Conservation (phyloP, 2,797 vertebrate genomes). For the Spinibarbus caldwelli region DNA sequence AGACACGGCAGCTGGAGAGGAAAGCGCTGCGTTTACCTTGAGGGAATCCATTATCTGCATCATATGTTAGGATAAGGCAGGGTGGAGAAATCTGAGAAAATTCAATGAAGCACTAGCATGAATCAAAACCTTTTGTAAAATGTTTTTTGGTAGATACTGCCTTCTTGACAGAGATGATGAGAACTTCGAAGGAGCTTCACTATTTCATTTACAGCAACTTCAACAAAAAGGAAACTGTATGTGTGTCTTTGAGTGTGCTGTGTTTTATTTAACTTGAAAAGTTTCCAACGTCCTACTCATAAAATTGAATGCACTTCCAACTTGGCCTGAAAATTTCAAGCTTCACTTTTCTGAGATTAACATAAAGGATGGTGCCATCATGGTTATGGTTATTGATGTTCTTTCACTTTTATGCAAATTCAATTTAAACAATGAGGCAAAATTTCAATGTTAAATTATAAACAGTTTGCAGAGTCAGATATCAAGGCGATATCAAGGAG, state of each 20-base stretch:
- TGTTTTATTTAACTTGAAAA: not conserved
- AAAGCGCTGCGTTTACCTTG: conserved; percentile 22
- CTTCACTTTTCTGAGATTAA: not conserved
- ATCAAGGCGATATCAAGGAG: not conserved
- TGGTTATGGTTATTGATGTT: not conserved
- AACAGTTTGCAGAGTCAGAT: not conserved
- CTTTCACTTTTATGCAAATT: not conserved
- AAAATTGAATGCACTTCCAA: not conserved
- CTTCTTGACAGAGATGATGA: not conserved
- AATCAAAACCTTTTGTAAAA: not conserved
- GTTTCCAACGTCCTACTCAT: not conserved
- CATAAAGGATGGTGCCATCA: not conserved
- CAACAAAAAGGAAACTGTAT: not conserved
- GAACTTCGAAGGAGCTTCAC: not conserved
- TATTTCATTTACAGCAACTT: not conserved
- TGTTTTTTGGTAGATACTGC: no score
- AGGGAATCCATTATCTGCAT: conserved; percentile 40
- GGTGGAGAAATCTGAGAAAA: not conserved
- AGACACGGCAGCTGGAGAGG: conserved; percentile 31
- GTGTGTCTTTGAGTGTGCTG: not conserved
- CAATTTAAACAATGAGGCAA: not conserved
- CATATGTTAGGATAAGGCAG: conserved; percentile 28
- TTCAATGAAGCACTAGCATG: conserved; percentile 1
- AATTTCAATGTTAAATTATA: not conserved
- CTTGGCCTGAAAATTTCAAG: not conserved